Base-by-base conservation (phyloP, 1,140 invertebrate species). In the Himalopsyche phryganea region DNA sequence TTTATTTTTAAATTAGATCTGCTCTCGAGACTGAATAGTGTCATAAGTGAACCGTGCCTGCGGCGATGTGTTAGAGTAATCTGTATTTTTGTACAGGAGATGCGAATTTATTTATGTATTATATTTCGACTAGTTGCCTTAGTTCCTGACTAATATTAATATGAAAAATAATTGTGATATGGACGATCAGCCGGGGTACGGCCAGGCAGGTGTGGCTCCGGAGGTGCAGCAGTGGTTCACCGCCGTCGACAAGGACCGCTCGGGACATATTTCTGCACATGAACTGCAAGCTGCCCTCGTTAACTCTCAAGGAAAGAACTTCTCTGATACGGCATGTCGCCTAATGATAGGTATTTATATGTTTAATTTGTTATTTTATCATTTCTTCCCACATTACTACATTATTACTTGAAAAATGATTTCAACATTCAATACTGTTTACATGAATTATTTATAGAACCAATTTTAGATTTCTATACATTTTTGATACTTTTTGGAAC, bases 301-400 rank as follows among this genome's bases (percentile, higher is more conserved):
- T 6, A 94, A 93, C 79, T 90, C 88, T 23, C 90, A 93, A 75
- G 92, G 91, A 18, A 82, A 89, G 54, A 84, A 85, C 57, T 95
- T 95, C 70, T 92, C 90, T 38, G 85, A 90, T 55, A 86, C 84
- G 60, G 89, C 90, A 28, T 94, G 91, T 71, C 84, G 84, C 60
- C 75, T 95, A n/a, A 94, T 96, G 90, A 92, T 95, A 67, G 86
- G 90, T 90, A 79, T 13, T 44, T 13, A 44, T 17, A 2, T 4
- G 7, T 15, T 44, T 44, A n/a, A n/a, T n/a, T n/a, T n/a, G n/a
- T n/a, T n/a, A n/a, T n/a, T n/a, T n/a, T n/a, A n/a, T n/a, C n/a
- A n/a, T n/a, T n/a, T n/a, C n/a, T n/a, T n/a, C n/a, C n/a, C n/a
- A n/a, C n/a, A n/a, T n/a, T n/a, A n/a, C n/a, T n/a, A n/a, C n/a